Conservation (phyloP, 2,797 vertebrate genomes). For the Hemibagrus guttatus region DNA sequence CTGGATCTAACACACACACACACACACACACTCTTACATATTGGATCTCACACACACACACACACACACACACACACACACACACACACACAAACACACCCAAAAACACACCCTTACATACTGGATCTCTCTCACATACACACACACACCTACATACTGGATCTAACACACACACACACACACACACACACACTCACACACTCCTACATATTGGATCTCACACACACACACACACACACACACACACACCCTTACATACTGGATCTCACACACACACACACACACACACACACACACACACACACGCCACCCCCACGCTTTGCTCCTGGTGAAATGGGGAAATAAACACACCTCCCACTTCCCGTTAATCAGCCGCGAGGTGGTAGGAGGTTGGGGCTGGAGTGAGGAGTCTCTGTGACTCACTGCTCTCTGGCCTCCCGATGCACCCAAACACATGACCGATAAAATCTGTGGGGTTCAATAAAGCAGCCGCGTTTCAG, state of each 20-base stretch:
- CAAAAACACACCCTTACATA: too few species aligned
- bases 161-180: too few species aligned
- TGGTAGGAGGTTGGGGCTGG: slow-evolving; percentile 67
- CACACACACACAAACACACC: slow-evolving; percentile 47
- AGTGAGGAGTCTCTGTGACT: slow-evolving; percentile 60
- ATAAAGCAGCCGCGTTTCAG: not conserved
- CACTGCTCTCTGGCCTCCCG: slow-evolving; percentile 45
- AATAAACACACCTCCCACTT: slow-evolving; percentile 79
- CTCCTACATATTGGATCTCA: too few species aligned
- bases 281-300: slow-evolving; percentile 63
- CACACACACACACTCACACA: too few species aligned
- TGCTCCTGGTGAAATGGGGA: slow-evolving; percentile 51
- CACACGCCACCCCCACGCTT: slow-evolving; percentile 63
- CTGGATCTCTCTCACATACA: too few species aligned
- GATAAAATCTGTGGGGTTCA: not conserved
- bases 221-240: slow-evolving; percentile 43
- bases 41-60: too few species aligned
- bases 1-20: too few species aligned
- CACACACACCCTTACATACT: slow-evolving; percentile 7
- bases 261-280: slow-evolving; percentile 53
- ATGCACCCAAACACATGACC: not conserved
- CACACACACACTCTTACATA: too few species aligned
- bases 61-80: slow-evolving; percentile 30
- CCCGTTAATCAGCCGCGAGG: slow-evolving; percentile 68
- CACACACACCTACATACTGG: too few species aligned